Percentiles rank a stretch among this genome's conserved stretches.
Evolutionary conservation across 2,113 vertebrate species (phyloP).

Genomic region (Gila orcuttii): DNA sequence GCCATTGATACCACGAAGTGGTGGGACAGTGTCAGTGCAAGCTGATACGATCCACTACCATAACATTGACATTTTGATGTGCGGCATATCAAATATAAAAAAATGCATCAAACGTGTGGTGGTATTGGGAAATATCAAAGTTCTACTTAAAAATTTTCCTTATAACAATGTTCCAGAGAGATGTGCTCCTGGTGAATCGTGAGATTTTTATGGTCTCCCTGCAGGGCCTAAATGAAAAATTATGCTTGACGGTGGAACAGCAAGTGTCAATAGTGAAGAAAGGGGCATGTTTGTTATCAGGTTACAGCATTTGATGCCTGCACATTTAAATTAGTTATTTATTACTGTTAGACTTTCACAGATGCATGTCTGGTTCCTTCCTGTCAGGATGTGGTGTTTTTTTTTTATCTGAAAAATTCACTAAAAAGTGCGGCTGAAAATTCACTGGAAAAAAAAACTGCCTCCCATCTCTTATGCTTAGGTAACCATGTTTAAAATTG

Average conservation of each 20-base stretch:
- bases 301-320: not conserved
- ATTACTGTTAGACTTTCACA: not conserved
- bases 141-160: not conserved
- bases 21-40: not conserved
- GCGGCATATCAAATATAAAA: not conserved
- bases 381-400: conserved; percentile 52
- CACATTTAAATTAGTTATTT: conserved; percentile 19
- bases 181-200: not conserved
- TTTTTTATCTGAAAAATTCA: conserved; percentile 20
- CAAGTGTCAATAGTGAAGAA: not conserved
- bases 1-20: not conserved
- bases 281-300: not conserved
- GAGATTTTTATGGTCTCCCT: not conserved
- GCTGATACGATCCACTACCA: not conserved
- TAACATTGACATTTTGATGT: not conserved
- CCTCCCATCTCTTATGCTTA: too few relatives aligned
- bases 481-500: not conserved
- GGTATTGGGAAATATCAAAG: not conserved
- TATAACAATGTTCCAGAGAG: too few relatives aligned
- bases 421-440: not conserved
- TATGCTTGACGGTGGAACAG: not conserved
- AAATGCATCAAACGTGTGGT: not conserved
- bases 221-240: not conserved
- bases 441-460: not conserved
- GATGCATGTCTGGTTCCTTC: conserved; percentile 36